These are phyloP conservation scores for Tachyglossus aculeatus DNA, from an alignment of 2,797 vertebrate species.

Conservation along the genomic window DNA sequence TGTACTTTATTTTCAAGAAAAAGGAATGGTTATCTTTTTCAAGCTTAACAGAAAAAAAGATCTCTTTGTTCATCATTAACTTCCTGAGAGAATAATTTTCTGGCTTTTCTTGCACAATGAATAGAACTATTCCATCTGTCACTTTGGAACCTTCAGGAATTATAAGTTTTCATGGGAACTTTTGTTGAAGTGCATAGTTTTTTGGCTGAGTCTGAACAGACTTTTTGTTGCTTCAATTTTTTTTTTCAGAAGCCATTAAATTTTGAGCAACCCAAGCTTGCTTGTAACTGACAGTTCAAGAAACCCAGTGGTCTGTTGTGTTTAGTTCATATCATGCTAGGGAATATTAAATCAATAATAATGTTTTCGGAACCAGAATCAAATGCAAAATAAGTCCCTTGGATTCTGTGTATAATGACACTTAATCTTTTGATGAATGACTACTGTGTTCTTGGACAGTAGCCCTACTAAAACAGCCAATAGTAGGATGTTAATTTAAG, in stretches of 20 bases:
- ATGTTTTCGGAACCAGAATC: constrained; percentile 83
- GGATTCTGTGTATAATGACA: constrained; percentile 76
- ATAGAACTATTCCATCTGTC: neutral
- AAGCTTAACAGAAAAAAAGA: no score
- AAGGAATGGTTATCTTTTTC: no score
- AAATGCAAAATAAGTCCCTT: constrained; percentile 82
- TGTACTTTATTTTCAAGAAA: no score
- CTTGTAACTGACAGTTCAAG: constrained; percentile 81
- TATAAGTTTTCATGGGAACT: neutral
- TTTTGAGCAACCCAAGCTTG: constrained; percentile 73
- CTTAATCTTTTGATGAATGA: constrained; percentile 82
- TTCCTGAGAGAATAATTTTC: neutral
- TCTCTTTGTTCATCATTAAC: no score
- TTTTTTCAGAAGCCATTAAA: constrained; percentile 59
- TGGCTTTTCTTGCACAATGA: neutral
- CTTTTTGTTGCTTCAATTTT: constrained; percentile 53
- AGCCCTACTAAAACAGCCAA: constrained; percentile 53
- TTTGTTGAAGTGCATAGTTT: constrained; percentile 49
- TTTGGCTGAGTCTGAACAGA: constrained; percentile 47
- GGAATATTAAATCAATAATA: constrained; percentile 86
- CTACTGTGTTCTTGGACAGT: constrained; percentile 76
- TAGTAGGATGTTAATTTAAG: constrained; percentile 56
- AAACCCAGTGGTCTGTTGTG: constrained; percentile 81
- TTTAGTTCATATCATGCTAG: constrained; percentile 70
- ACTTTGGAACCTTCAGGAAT: constrained; percentile 24